Base-by-base conservation (phyloP, 2,888 invertebrate genomes). In the Raillietiella orientalis region DNA sequence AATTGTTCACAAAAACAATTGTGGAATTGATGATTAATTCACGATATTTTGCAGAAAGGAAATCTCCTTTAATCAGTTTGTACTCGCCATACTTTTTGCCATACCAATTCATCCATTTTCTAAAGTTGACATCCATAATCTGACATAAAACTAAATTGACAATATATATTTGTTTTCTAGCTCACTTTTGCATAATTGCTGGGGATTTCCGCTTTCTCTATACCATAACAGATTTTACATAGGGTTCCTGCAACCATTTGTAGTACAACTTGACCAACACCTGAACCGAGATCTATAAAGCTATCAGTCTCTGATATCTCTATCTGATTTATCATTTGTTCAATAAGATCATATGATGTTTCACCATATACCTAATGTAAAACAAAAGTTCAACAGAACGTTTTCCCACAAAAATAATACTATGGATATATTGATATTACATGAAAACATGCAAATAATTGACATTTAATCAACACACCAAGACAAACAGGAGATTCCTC, bases 1-100 rank as follows among this genome's bases (percentile, higher is more conserved):
- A 99, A 56, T 96, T 96, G 54, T 96, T 96, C 21, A 96, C 93
- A 54, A 96, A 99, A 32, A 96, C 82, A 41, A 96, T 70, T 19
- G 82, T 70, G 8, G 87, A 72, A 37, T 69, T 65, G 37, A 75
- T 79, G 37, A 96, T 87, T 47, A 72, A 74, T 44, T 90, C 84
- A 35, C 75, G 64, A 47, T 79, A 74, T 41, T 77, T 71, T 39
- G 77, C 72, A 37, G 66, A 62, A 34, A 96, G 52, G 50, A 96
- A 96, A 48, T 96, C 90, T 22, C 90, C 93, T 41, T 75, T 75
- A 35, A 82, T 63, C 38, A 87, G 54, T 48, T 71, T 63, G 52
- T 79, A 90, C 27, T 82, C 72, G 35, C 79, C 74, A 43, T 58
- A 70, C 36, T 67, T 69, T 49, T 93, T 93, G 9, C 96, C 96